These are phyloP conservation scores for Euplexia lucipara DNA, from an alignment of 2,888 invertebrate species.

Conservation along the genomic window DNA sequence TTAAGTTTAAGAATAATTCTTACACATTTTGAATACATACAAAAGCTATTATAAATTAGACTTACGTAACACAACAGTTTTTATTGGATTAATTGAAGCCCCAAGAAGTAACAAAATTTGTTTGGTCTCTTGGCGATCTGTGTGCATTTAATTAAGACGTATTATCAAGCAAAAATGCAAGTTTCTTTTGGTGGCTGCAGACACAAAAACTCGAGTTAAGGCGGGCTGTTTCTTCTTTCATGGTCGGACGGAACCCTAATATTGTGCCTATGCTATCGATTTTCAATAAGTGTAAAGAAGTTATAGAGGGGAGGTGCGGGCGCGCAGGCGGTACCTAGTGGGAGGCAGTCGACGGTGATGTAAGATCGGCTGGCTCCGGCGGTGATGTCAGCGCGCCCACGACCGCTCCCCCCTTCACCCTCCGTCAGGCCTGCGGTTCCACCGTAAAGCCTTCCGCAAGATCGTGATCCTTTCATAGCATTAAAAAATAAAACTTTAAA, in stretches of 20 bases:
- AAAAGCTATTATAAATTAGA: no score
- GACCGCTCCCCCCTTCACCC: conserved; percentile 74
- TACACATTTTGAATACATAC: no score
- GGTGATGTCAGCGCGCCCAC: conserved; percentile 90
- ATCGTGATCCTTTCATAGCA: conserved; percentile 64
- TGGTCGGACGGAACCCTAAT: not conserved
- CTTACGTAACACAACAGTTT: no score
- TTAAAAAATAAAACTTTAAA: conserved; percentile 32
- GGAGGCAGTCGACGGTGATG: conserved; percentile 86
- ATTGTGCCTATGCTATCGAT: conserved; percentile 63
- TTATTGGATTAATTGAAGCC: no score
- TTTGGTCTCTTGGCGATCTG: no score
- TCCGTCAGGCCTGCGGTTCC: conserved; percentile 68
- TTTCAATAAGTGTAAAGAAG: conserved; percentile 69
- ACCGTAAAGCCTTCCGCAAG: conserved; percentile 85
- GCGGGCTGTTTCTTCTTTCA: no score
- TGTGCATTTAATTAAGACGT: no score
- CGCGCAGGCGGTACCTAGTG: conserved; percentile 77
- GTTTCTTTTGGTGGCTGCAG: no score
- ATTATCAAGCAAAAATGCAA: no score
- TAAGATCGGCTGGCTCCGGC: conserved; percentile 88
- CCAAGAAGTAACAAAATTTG: no score
- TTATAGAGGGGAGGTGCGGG: conserved; percentile 68
- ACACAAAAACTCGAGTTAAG: no score
- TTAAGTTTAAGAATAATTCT: no score